Conservation (phyloP, 2,797 vertebrate species). For the Sebastes minor region DNA sequence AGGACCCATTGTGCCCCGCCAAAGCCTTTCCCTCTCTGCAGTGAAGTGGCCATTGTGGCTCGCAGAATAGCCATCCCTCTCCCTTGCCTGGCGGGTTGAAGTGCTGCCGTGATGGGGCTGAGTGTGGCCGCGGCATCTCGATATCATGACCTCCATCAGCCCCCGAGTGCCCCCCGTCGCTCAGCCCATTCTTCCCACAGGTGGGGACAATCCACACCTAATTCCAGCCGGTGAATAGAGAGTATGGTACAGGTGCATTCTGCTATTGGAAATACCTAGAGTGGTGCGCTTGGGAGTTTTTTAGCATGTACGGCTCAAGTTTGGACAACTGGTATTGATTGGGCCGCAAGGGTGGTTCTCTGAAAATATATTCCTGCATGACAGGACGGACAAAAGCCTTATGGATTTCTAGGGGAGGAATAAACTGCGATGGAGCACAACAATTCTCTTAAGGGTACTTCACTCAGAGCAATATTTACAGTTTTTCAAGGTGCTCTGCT, state of each 20-base stretch:
- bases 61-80: slow-evolving; percentile 56
- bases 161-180: slow-evolving; percentile 29
- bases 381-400: slow-evolving; percentile 22
- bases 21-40: slow-evolving; percentile 45
- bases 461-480: slow-evolving; percentile 26
- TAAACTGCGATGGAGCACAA: slow-evolving; percentile 27
- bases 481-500: slow-evolving; percentile 36
- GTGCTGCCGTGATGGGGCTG: slow-evolving; percentile 1
- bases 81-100: slow-evolving; percentile 35
- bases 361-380: slow-evolving; percentile 38
- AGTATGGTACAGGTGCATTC: slow-evolving; percentile 17
- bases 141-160: slow-evolving; percentile 61
- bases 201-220: slow-evolving; percentile 43
- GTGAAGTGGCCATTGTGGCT: slow-evolving; percentile 66
- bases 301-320: slow-evolving; percentile 19
- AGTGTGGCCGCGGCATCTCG: slow-evolving; percentile 41
- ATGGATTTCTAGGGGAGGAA: slow-evolving; percentile 33
- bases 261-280: slow-evolving; percentile 11
- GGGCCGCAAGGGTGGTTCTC: slow-evolving; percentile 7
- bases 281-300: background rate
- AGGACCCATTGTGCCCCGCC: slow-evolving; percentile 58
- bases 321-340: slow-evolving; percentile 42
- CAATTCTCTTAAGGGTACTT: slow-evolving; percentile 52
- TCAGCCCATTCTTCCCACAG: slow-evolving; percentile 31
- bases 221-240: slow-evolving; percentile 55